Evolutionary conservation across 2,113 vertebrate species (phyloP).

Genomic region (Vulpes ferrilata): DNA sequence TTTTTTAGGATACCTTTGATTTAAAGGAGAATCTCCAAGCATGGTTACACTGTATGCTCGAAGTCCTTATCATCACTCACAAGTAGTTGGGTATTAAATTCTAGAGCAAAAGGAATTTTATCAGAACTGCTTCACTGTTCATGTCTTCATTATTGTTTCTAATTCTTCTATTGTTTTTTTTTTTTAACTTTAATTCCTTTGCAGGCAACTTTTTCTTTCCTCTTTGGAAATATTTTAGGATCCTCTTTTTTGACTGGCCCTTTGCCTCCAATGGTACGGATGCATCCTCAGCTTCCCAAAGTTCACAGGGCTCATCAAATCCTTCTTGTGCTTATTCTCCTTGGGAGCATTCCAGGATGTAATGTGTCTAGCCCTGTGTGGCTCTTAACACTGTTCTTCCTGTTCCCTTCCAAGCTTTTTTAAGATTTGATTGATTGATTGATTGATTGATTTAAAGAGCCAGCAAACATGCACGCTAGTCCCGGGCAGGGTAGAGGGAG

Average conservation of each 20-base stretch:
- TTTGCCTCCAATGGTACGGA: background rate
- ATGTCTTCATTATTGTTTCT: background rate
- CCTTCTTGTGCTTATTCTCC: background rate
- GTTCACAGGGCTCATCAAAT: background rate
- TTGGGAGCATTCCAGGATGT: background rate
- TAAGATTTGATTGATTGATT: too few species aligned
- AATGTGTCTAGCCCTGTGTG: background rate
- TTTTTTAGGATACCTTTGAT: background rate
- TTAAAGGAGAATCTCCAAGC: background rate
- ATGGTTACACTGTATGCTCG: background rate
- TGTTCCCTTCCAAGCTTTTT: background rate
- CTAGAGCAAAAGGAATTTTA: background rate
- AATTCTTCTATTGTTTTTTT: background rate
- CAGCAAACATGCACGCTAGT: too few species aligned
- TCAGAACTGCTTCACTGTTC: conserved; percentile 5
- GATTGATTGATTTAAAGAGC: too few species aligned
- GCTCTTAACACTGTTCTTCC: background rate
- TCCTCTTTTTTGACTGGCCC: background rate
- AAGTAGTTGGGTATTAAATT: background rate
- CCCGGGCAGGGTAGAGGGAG: background rate
- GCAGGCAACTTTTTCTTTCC: background rate
- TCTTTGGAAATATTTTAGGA: background rate
- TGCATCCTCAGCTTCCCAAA: background rate
- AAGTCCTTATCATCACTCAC: background rate
- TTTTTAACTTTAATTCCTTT: background rate